These are phyloP conservation scores for Atta colombica DNA, from an alignment of 1,140 invertebrate species.

Conservation along the genomic window DNA sequence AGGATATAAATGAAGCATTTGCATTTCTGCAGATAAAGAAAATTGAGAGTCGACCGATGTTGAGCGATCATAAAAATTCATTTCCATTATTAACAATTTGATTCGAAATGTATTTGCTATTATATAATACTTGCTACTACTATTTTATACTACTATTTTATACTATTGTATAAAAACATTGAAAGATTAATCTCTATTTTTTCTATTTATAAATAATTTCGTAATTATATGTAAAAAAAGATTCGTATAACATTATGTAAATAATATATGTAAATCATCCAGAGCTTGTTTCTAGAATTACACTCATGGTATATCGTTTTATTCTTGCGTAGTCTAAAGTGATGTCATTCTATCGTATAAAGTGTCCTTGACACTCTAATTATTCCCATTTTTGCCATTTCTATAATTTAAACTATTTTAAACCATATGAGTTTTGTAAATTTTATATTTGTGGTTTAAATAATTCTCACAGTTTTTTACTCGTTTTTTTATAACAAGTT, in stretches of 20 bases:
- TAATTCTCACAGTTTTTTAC: not conserved
- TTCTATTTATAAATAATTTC: not conserved
- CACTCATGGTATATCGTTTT: not conserved
- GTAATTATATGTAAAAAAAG: not conserved
- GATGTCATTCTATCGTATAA: conserved; percentile 16
- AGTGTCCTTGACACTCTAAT: not conserved
- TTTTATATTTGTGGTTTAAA: not conserved
- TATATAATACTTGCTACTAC: no score
- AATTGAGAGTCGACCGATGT: not conserved
- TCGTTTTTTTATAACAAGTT: not conserved
- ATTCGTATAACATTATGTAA: not conserved
- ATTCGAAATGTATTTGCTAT: not conserved
- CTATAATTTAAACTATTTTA: not conserved
- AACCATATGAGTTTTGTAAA: not conserved
- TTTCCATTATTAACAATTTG: not conserved
- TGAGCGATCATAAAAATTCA: not conserved
- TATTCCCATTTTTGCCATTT: not conserved
- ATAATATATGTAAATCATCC: not conserved
- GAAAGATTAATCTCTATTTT: not conserved
- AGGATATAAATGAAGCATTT: not conserved
- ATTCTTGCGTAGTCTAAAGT: not conserved
- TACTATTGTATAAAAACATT: not conserved
- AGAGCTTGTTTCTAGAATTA: not conserved
- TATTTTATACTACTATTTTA: no score
- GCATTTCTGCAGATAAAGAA: conserved; percentile 3